Base-by-base conservation (phyloP, 2,113 vertebrate species). In the Chionis minor region DNA sequence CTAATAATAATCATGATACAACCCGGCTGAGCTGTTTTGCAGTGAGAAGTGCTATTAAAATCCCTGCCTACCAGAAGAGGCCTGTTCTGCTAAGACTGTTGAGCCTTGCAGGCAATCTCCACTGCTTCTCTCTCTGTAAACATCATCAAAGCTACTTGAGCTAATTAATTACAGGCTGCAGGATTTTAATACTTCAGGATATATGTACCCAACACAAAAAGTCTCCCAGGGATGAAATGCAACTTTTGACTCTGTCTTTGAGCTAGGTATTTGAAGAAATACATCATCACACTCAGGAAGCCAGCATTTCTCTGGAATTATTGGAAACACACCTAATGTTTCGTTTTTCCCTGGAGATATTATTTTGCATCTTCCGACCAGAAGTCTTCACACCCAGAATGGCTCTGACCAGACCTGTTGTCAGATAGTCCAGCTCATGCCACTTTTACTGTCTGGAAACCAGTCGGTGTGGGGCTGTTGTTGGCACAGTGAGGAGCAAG, bases 141-240 rank as follows among this genome's bases (percentile, higher is more conserved):
- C 83, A 96, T 78, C 78, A 88, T 97, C 94, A 96, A 79, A 98
- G 93, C 82, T 95, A 92, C 66, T 94, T 81, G 72, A 95, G 92
- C 66, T 98, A 97, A 97, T 98, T 97, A 97, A 94, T 88, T 91
- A 82, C 71, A 97, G 59, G 19, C 77, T 89, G 86, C 91, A 77
- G 88, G 69, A 96, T 78, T 92, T 94, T 59, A 95, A 93, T 94
- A 81, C 83, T 96, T 96, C 61, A 84, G 88, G 71, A 84, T 95
- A 62, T 21, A 45, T 58, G 73, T 97, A 92, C 45, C 54, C 58
- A 49, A 91, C 55, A 84, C 63, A 52, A 65, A 87, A 75, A 52
- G 33, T 70, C 51, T 89, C 63, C 63, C 81, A 81, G 83, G 30
- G 33, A 92, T 44, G 40, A 80, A 96, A 81, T 63, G 8, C 91